Base-by-base conservation (phyloP, 1,140 invertebrate species). In the Apis dorsata region DNA sequence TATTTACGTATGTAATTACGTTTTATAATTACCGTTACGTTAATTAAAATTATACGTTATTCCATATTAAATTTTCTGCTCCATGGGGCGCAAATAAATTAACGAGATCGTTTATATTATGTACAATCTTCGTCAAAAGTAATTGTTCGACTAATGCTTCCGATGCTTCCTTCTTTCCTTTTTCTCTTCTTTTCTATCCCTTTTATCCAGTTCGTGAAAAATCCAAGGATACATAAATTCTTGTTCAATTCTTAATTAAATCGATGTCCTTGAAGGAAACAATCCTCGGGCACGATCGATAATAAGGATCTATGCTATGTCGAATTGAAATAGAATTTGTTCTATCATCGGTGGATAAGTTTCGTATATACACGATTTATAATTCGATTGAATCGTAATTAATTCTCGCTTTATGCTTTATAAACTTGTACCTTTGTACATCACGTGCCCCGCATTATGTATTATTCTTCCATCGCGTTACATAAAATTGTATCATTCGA, bases 21-120 rank as follows among this genome's bases (percentile, higher is more conserved):
- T 78, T 60, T 65, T 57, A 84, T 72, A 74, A 72, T 81, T 68
- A 28, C 28, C 13, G 53, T 81, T 75, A 68, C 55, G 72, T 75
- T 81, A 76, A 81, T 81, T 74, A 72, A 66, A 68, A 59, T 75
- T 51, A 28, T 75, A 51, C 53, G 79, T 74, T 81, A 57, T 75
- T 81, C 7, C 34, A n/a, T 59, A 74, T 80, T 59, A 66, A 74
- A 62, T 81, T 73, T 68, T 59, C 70, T 17, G 62, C 51, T 66
- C 49, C 17, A 4, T 13, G 9, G 21, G 11, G 53, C 66, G 34
- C 21, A 24, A 44, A 53, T 49, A 34, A 66, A 80, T 74, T 66
- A 80, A 84, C 51, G 69, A 59, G 55, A 12, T 44, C 34, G n/a
- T 28, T n/a, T 44, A 17, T 12, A n/a, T 63, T 73, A 73, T 59